Percentiles rank a stretch among this genome's conserved stretches.
Evolutionary conservation across 2,888 invertebrate genomes (phyloP).

Genomic region (Apamea crenata): DNA sequence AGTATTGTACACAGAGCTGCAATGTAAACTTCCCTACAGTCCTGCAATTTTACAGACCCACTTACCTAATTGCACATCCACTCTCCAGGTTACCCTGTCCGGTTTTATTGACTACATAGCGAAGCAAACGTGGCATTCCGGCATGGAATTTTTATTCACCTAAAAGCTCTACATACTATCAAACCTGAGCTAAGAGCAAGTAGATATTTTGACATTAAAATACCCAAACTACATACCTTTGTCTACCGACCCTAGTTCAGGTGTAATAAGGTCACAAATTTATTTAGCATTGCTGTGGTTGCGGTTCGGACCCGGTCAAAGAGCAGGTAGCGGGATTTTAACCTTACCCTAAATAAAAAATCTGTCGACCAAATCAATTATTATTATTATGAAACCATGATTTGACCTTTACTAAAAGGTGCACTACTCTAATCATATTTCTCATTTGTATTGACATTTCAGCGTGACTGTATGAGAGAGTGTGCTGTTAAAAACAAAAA

Average conservation of each 20-base stretch:
- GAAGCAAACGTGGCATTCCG: slow-evolving; percentile 16
- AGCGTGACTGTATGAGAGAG: background rate
- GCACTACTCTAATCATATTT: no score
- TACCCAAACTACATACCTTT: slow-evolving; percentile 64
- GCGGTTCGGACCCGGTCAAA: slow-evolving; percentile 58
- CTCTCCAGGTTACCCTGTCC: slow-evolving; percentile 35
- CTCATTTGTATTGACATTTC: background rate
- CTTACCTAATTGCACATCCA: slow-evolving; percentile 43
- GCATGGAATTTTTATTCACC: slow-evolving; percentile 36
- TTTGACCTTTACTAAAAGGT: no score
- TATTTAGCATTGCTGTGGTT: slow-evolving; percentile 67
- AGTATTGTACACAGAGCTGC: slow-evolving; percentile 5
- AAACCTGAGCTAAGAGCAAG: slow-evolving; percentile 40
- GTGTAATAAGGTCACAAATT: slow-evolving; percentile 64
- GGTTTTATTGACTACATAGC: slow-evolving; percentile 45
- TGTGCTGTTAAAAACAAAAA: background rate
- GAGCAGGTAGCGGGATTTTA: slow-evolving; percentile 53
- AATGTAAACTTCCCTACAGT: background rate
- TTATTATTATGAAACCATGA: slow-evolving; percentile 29
- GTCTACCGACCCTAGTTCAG: slow-evolving; percentile 50
- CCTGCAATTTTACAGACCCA: slow-evolving; percentile 29
- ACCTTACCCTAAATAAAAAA: slow-evolving; percentile 54
- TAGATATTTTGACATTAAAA: slow-evolving; percentile 60
- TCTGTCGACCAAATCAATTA: slow-evolving; percentile 50
- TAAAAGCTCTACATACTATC: slow-evolving; percentile 48